Percentiles rank a stretch among this genome's conserved stretches.
phyloP scores from a whole-genome alignment of 2,113 vertebrate genomes.

The Odocoileus hemionus region DNA sequence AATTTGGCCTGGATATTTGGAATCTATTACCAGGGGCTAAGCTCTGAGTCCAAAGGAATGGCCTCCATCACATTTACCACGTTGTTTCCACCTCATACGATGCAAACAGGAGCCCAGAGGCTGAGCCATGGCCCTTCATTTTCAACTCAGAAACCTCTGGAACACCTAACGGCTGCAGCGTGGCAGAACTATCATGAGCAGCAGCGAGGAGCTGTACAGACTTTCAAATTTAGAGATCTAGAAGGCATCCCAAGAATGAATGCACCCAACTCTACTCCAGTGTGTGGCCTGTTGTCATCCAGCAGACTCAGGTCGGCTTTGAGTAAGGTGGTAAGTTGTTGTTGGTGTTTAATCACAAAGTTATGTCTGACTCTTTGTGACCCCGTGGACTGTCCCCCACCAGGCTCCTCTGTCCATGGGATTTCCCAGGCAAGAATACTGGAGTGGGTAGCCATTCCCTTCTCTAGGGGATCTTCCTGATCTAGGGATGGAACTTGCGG shows the following conservation, averaged over 20 bases:
- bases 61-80: background rate
- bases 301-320: background rate
- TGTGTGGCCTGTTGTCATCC: background rate
- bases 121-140: background rate
- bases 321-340: background rate
- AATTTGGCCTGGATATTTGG: background rate
- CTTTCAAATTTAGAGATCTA: background rate
- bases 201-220: background rate
- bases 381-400: background rate
- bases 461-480: background rate
- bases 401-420: background rate
- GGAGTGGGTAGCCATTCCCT: background rate
- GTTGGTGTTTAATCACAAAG: background rate
- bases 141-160: background rate
- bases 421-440: background rate
- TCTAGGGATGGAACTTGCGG: background rate
- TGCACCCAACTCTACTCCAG: background rate
- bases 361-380: background rate
- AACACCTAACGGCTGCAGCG: background rate
- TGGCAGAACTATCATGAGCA: background rate
- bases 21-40: background rate
- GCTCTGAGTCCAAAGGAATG: too few species aligned
- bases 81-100: background rate
- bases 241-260: background rate
- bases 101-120: too few species aligned